Evolutionary conservation across 2,888 invertebrate genomes (phyloP).

Genomic region (Drosophila eohydei): DNA sequence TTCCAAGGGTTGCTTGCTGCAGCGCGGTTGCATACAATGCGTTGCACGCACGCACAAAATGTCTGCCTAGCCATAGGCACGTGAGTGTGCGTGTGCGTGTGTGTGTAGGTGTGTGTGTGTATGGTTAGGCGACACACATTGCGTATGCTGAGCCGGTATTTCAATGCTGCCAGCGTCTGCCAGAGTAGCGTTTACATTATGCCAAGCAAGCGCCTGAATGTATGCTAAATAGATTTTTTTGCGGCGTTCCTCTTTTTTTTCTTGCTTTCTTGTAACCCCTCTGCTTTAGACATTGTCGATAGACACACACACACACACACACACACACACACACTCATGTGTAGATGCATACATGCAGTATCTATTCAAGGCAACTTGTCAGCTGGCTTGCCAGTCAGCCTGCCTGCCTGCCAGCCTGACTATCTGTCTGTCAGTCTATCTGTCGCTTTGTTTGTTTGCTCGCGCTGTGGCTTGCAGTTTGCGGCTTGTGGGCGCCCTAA

Average conservation of each 20-base stretch:
- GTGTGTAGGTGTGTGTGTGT: conserved; percentile 36
- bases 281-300: conserved; percentile 59
- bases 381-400: conserved; percentile 41
- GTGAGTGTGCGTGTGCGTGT: conserved; percentile 19
- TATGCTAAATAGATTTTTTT: conserved; percentile 77
- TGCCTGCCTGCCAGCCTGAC: conserved; percentile 23
- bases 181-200: conserved; percentile 65
- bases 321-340: too few relatives aligned
- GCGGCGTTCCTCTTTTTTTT: conserved; percentile 35
- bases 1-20: conserved; percentile 56
- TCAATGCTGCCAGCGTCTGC: conserved; percentile 65
- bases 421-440: conserved; percentile 35
- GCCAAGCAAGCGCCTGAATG: conserved; percentile 73
- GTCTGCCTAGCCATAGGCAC: conserved; percentile 57
- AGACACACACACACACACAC: conserved; percentile 20
- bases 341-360: conserved; percentile 10
- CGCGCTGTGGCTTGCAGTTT: conserved; percentile 47
- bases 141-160: conserved; percentile 74
- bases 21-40: conserved; percentile 59
- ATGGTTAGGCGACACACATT: conserved; percentile 76
- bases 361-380: conserved; percentile 76
- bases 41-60: conserved; percentile 73
- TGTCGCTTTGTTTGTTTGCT: conserved; percentile 47
- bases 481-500: conserved; percentile 62
- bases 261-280: conserved; percentile 35